phyloP scores from a whole-genome alignment of 2,888 invertebrate species.

The Anaspis maculata region DNA sequence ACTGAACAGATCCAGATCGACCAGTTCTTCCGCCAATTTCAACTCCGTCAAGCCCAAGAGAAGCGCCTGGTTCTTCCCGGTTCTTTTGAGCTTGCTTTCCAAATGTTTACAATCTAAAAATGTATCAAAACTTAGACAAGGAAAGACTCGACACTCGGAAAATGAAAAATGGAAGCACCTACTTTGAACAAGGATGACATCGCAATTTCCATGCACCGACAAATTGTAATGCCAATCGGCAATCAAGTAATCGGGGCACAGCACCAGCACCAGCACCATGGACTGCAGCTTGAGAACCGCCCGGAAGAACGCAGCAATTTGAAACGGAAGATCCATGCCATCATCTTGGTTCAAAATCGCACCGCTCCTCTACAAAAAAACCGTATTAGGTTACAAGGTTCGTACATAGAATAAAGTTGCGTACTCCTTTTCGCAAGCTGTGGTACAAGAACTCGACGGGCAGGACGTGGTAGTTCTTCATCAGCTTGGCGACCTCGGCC shows the following conservation, averaged over 20 bases:
- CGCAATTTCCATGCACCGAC: constrained; percentile 21
- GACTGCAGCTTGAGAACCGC: constrained; percentile 11
- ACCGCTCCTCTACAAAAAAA: constrained; percentile 28
- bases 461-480: constrained; percentile 25
- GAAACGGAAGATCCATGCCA: constrained; percentile 27
- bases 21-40: constrained; percentile 23
- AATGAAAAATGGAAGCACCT: too few species aligned
- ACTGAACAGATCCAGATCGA: constrained; percentile 23
- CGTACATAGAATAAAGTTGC: constrained; percentile 1
- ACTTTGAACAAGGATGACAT: too few species aligned
- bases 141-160: too few species aligned
- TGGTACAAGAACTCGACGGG: constrained; percentile 29
- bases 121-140: too few species aligned
- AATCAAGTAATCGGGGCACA: constrained; percentile 22
- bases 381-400: constrained; percentile 2
- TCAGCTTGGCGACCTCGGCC: constrained; percentile 15
- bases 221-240: constrained; percentile 30
- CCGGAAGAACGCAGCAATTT: constrained; percentile 28
- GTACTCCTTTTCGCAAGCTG: constrained; percentile 27
- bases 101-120: too few species aligned
- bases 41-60: too few species aligned
- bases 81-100: too few species aligned
- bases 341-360: constrained; percentile 32
- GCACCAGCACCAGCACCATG: constrained; percentile 20
- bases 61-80: too few species aligned